phyloP scores from a whole-genome alignment of 2,797 vertebrate genomes.

The Chloroceryle amazona region DNA sequence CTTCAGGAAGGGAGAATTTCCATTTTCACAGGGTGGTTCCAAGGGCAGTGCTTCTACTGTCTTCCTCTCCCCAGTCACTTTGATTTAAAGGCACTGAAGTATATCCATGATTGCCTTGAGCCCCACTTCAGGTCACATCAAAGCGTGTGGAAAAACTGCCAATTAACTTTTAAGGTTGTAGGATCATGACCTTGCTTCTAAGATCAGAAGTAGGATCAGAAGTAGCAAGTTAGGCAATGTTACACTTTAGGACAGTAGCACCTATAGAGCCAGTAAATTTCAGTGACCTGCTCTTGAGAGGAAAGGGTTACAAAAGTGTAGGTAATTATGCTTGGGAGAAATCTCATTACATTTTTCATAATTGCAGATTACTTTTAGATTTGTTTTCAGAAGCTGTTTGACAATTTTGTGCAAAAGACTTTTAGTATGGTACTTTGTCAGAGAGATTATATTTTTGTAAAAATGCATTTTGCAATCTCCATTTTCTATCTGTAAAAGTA shows the following conservation, averaged over 20 bases:
- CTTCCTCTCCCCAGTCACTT: background rate
- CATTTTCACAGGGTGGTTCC: background rate
- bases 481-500: background rate
- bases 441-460: background rate
- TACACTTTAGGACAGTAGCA: background rate
- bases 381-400: background rate
- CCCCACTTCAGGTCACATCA: constrained; percentile 36
- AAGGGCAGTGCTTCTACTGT: background rate
- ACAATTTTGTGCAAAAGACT: background rate
- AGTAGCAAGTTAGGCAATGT: constrained; percentile 5
- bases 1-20: constrained; percentile 10
- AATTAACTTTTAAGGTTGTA: constrained; percentile 55
- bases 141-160: constrained; percentile 36
- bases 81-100: constrained; percentile 49
- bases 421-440: background rate
- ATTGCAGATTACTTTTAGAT: background rate
- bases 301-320: background rate
- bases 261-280: background rate
- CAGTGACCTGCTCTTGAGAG: background rate
- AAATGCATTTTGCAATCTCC: background rate
- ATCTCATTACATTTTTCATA: background rate
- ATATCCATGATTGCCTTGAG: constrained; percentile 15
- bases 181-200: constrained; percentile 46
- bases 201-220: constrained; percentile 34
- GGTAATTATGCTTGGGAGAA: background rate